Percentiles rank a stretch among this genome's conserved stretches.
Conservation (phyloP, 2,113 vertebrate genomes). For the Macquaria ambigua region DNA sequence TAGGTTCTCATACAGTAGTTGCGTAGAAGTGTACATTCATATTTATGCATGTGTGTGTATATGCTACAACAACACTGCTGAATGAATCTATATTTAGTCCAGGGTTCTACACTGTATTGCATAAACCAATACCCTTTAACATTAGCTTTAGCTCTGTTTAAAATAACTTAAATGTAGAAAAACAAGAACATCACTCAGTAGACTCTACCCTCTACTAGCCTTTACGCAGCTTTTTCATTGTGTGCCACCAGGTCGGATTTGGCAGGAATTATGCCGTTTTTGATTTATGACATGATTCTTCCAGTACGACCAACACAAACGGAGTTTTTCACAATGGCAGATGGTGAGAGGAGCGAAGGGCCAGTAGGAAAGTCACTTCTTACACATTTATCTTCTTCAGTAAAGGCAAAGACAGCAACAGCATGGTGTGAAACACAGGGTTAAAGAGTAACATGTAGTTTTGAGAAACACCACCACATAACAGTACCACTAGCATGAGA, state of each 20-base stretch:
- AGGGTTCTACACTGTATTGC: not conserved
- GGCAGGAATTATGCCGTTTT: conserved; percentile 27
- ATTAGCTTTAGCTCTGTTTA: not conserved
- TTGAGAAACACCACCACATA: not conserved
- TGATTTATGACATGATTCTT: conserved; percentile 55
- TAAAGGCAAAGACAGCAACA: conserved; percentile 9
- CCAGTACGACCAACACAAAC: conserved; percentile 8
- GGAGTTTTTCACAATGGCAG: conserved; percentile 31
- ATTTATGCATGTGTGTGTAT: not conserved
- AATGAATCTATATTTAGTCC: not conserved
- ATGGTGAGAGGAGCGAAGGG: conserved; percentile 30
- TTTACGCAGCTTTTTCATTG: conserved; percentile 11
- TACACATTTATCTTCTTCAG: conserved; percentile 49
- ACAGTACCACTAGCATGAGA: no score
- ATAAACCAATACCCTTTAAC: not conserved
- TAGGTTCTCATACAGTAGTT: not conserved
- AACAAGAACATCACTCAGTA: not conserved
- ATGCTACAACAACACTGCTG: not conserved
- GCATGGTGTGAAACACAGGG: not conserved
- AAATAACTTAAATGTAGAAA: not conserved
- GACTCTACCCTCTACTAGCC: not conserved
- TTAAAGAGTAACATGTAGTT: conserved; percentile 23
- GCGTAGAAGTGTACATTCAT: not conserved
- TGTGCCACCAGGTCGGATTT: conserved; percentile 20
- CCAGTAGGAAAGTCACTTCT: conserved; percentile 16